phyloP scores from a whole-genome alignment of 2,888 invertebrate species.

The Linnaemya vulpina region DNA sequence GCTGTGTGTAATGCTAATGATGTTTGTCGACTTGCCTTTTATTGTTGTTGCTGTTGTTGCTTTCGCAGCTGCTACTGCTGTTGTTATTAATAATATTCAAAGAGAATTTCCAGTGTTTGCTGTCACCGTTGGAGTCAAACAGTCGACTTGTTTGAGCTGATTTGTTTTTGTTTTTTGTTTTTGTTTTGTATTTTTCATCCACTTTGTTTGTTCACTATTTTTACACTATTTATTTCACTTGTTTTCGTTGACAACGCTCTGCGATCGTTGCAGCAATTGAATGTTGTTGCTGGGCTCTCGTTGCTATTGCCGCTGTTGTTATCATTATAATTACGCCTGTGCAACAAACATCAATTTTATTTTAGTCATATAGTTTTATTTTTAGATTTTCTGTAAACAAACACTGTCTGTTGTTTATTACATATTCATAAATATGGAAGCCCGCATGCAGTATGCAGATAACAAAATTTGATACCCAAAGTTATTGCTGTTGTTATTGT shows the following conservation, averaged over 20 bases:
- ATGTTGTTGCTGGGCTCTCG: neutral
- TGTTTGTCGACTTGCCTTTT: constrained; percentile 42
- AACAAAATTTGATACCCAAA: constrained; percentile 27
- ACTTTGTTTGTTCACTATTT: constrained; percentile 52
- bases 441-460: constrained; percentile 18
- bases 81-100: constrained; percentile 29
- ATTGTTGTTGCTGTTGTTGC: constrained; percentile 15
- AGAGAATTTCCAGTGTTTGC: constrained; percentile 63
- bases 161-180: constrained; percentile 23
- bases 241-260: constrained; percentile 9
- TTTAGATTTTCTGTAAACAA: constrained; percentile 58
- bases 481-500: constrained; percentile 12
- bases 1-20: constrained; percentile 25
- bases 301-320: constrained; percentile 10
- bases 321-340: constrained; percentile 53
- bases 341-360: constrained; percentile 63
- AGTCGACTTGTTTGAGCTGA: constrained; percentile 45
- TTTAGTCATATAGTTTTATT: constrained; percentile 36
- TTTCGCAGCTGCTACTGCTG: constrained; percentile 26
- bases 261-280: constrained; percentile 5
- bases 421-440: constrained; percentile 6
- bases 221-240: constrained; percentile 46
- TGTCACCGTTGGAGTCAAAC: constrained; percentile 47
- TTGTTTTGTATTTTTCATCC: too few relatives aligned
- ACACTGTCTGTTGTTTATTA: constrained; percentile 1